Base-by-base conservation (phyloP, 2,888 invertebrate genomes). In the Paralinhomoeus sp. region DNA sequence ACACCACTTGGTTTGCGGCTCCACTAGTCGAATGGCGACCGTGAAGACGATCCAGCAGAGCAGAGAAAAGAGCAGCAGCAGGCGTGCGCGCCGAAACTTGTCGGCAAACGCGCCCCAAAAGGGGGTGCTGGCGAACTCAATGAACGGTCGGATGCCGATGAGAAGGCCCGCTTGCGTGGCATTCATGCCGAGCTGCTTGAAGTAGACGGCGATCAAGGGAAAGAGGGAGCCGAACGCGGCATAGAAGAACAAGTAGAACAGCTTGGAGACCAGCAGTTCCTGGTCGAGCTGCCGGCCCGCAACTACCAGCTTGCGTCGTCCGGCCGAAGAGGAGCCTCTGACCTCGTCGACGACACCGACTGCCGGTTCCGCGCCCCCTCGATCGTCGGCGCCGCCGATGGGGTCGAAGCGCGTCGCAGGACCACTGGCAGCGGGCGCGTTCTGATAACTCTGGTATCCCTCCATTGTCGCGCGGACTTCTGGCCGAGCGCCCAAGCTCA, bases 141-240 rank as follows among this genome's bases (percentile, higher is more conserved):
- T 81, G 63, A 97, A 83, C 1, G 93, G 93, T 49, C 97, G 73
- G 54, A 84, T 78, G 24, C 97, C 93, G 55, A 91, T 81, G 18
- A 71, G 57, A 20, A 67, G 55, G 7, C 62, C 62, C 2, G 60
- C 55, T 82, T 91, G 89, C 20, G 80, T 79, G 1, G 91, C 83
- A 67, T 89, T 91, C 87, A 97, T 89, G 47, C 89, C 89, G 77
- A 93, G 79, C 71, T 93, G 93, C 69, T 97, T 99, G 72, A 97
- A 97, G 69, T 93, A 99, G 39, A 97, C 84, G 34, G 89, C 93
- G 78, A 97, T 82, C 48, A 99, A 70, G 0, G 97, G 97, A 63
- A 93, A 97, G 18, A 97, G 73, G 1, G 87, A 87, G 7, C 97
- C 97, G 64, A 97, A 97, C 1, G 93, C 91, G 37, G 91, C 85